Evolutionary conservation across 1,140 invertebrate species (phyloP).

Genomic region (Cydia strobilella): DNA sequence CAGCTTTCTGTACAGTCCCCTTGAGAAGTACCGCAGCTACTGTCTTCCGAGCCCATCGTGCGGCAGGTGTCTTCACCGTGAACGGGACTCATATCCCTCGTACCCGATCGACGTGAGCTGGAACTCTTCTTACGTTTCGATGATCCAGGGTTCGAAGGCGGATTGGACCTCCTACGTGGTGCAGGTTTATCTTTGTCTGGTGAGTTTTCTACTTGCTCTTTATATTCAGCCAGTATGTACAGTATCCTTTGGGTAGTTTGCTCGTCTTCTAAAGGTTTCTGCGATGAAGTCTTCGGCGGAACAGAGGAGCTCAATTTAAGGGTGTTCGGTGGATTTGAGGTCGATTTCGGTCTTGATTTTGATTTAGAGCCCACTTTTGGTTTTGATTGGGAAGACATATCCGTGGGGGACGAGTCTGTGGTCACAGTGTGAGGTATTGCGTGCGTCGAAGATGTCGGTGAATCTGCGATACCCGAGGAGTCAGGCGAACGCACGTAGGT

Average conservation of each 20-base stretch:
- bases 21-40: slow-evolving; percentile 84
- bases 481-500: slow-evolving; percentile 67
- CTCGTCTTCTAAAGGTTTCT: slow-evolving; percentile 90
- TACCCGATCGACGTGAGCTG: slow-evolving; percentile 76
- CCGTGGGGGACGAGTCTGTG: slow-evolving; percentile 77
- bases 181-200: slow-evolving; percentile 92
- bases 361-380: slow-evolving; percentile 76
- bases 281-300: slow-evolving; percentile 84
- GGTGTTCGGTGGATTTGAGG: slow-evolving; percentile 80
- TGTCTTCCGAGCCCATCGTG: slow-evolving; percentile 87
- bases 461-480: slow-evolving; percentile 68
- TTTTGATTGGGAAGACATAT: slow-evolving; percentile 61
- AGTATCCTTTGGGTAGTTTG: slow-evolving; percentile 90
- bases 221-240: slow-evolving; percentile 90
- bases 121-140: slow-evolving; percentile 88
- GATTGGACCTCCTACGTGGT: slow-evolving; percentile 86
- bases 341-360: slow-evolving; percentile 80
- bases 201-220: slow-evolving; percentile 88
- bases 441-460: slow-evolving; percentile 66
- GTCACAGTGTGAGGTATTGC: slow-evolving; percentile 59
- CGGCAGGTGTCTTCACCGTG: slow-evolving; percentile 83
- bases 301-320: slow-evolving; percentile 79
- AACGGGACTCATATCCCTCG: slow-evolving; percentile 81
- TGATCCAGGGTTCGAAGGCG: slow-evolving; percentile 86
- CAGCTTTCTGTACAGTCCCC: slow-evolving; percentile 75